phyloP scores from a whole-genome alignment of 2,888 invertebrate genomes.

The Lasioglossum zephyrum region DNA sequence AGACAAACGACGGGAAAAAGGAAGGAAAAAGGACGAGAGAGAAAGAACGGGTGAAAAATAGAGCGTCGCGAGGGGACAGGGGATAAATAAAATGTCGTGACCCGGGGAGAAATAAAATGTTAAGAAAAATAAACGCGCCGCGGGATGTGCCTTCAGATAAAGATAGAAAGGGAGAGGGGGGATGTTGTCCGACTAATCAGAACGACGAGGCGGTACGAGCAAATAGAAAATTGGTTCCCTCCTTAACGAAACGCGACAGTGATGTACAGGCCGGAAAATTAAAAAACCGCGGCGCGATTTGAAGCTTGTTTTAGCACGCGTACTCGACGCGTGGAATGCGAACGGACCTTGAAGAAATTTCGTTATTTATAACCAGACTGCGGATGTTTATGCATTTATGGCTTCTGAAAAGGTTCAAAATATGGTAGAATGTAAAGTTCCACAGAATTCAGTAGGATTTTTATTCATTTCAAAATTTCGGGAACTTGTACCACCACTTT shows the following conservation, averaged over 20 bases:
- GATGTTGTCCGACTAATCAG: conserved; percentile 64
- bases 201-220: conserved; percentile 59
- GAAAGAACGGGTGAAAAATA: background rate
- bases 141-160: background rate
- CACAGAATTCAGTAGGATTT: too few species aligned
- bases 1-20: background rate
- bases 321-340: conserved; percentile 45
- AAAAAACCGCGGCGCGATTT: conserved; percentile 57
- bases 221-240: conserved; percentile 60
- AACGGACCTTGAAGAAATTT: conserved; percentile 68
- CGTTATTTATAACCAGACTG: conserved; percentile 61
- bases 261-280: conserved; percentile 71
- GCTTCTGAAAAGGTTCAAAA: too few species aligned
- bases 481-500: too few species aligned
- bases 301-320: conserved; percentile 51
- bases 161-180: conserved; percentile 1
- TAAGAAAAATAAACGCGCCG: conserved; percentile 21
- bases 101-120: conserved; percentile 19
- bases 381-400: background rate
- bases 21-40: background rate
- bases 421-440: too few species aligned
- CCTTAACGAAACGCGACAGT: conserved; percentile 71
- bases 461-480: too few species aligned
- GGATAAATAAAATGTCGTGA: background rate
- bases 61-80: background rate